These are phyloP conservation scores for Halocynthia aurantium DNA, from an alignment of 23 tunicate species.

Conservation along the genomic window DNA sequence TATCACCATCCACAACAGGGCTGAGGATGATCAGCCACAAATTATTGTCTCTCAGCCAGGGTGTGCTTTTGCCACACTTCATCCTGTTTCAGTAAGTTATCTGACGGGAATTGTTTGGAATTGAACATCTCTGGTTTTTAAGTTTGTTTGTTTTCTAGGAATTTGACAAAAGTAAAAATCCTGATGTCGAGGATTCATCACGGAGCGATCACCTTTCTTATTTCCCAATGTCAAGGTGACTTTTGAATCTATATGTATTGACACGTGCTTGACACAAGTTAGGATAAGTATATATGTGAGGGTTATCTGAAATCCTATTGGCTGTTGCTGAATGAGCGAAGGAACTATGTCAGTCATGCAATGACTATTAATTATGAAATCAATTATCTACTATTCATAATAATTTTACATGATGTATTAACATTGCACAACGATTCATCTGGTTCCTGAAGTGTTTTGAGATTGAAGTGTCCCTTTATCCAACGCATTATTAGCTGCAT, in stretches of 20 bases:
- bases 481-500: too few relatives aligned
- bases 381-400: background rate
- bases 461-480: too few relatives aligned
- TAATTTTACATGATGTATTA: background rate
- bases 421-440: background rate
- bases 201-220: background rate
- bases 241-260: background rate
- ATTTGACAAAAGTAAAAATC: too few relatives aligned
- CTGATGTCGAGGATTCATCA: too few relatives aligned
- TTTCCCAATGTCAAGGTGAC: conserved; percentile 25
- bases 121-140: background rate
- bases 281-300: too few relatives aligned
- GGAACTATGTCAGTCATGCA: too few relatives aligned
- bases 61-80: conserved; percentile 59
- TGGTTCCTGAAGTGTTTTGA: background rate
- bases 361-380: background rate
- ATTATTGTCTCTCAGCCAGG: conserved; percentile 89
- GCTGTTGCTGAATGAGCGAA: too few relatives aligned
- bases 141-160: background rate
- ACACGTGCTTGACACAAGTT: background rate
- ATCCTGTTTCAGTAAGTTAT: conserved; percentile 26
- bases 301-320: too few relatives aligned
- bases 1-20: conserved; percentile 43
- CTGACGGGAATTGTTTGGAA: background rate
- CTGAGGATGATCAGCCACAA: conserved; percentile 20